phyloP scores from a whole-genome alignment of 2,113 vertebrate genomes.

The Rhea pennata region DNA sequence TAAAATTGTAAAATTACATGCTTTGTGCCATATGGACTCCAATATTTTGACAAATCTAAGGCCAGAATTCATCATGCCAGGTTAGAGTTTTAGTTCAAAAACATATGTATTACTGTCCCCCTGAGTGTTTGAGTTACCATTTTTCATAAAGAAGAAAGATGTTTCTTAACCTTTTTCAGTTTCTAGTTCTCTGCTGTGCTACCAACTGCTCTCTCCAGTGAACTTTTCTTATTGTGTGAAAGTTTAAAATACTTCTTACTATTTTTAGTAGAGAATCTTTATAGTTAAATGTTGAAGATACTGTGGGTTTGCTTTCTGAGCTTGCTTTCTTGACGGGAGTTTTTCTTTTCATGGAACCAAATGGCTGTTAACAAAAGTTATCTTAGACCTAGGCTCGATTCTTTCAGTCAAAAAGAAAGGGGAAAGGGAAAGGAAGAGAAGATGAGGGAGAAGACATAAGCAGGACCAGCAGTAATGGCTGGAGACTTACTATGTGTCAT shows the following conservation, averaged over 20 bases:
- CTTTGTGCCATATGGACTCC: conserved; percentile 82
- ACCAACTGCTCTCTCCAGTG: conserved; percentile 35
- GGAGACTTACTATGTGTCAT: background rate
- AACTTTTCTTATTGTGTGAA: conserved; percentile 61
- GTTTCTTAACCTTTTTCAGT: conserved; percentile 75
- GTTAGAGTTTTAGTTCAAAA: conserved; percentile 84
- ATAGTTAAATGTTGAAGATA: background rate
- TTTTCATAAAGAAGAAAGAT: conserved; percentile 74
- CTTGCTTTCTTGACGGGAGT: background rate
- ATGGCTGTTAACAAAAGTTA: background rate
- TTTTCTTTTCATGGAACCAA: background rate
- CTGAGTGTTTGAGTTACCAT: conserved; percentile 74
- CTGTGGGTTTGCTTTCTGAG: background rate
- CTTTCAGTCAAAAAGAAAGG: background rate
- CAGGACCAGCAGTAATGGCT: background rate
- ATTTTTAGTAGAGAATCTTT: background rate
- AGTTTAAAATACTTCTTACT: conserved; percentile 56
- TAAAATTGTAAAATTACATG: conserved; percentile 83
- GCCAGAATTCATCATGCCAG: conserved; percentile 81
- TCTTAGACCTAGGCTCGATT: background rate
- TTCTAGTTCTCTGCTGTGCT: conserved; percentile 62
- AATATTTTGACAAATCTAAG: conserved; percentile 84
- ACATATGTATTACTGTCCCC: conserved; percentile 79
- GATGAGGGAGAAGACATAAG: background rate
- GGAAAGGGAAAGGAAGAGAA: background rate